Conservation (phyloP, 2,797 vertebrate species). For the Phrynocephalus vlangalii region DNA sequence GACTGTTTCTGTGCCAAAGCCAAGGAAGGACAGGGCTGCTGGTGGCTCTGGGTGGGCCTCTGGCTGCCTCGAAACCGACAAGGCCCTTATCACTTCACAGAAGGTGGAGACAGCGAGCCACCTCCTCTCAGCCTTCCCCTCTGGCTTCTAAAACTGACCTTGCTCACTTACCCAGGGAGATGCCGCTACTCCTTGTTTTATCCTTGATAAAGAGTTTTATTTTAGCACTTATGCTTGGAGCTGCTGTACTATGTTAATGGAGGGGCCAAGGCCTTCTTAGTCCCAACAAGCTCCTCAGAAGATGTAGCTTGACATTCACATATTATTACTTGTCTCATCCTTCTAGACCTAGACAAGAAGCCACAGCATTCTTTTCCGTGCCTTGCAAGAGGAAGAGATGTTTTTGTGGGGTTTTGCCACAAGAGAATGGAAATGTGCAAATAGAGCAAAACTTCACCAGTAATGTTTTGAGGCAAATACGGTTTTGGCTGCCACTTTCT, state of each 20-base stretch:
- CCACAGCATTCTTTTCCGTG: too few relatives aligned
- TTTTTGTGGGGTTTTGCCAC: too few relatives aligned
- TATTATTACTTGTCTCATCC: too few relatives aligned
- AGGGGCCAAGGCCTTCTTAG: background rate
- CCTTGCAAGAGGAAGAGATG: too few relatives aligned
- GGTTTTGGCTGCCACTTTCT: too few relatives aligned
- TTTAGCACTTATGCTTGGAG: background rate
- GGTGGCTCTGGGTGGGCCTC: background rate
- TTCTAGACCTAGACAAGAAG: too few relatives aligned
- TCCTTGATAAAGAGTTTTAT: background rate
- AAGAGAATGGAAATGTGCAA: too few relatives aligned
- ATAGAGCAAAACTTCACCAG: too few relatives aligned
- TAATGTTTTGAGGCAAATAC: too few relatives aligned
- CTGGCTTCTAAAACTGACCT: background rate
- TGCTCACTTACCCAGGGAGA: background rate
- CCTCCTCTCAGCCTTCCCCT: background rate
- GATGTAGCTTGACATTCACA: background rate
- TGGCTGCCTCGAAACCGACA: background rate
- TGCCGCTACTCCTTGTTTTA: background rate
- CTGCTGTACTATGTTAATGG: background rate
- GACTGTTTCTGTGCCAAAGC: background rate
- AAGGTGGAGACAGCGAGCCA: background rate
- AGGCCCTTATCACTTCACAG: background rate
- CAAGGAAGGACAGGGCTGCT: conserved; percentile 6
- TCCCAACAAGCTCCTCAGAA: background rate